Percentiles rank a stretch among this genome's conserved stretches.
These are phyloP conservation scores for Wasmannia auropunctata DNA, from an alignment of 1,140 invertebrate species.

Conservation along the genomic window DNA sequence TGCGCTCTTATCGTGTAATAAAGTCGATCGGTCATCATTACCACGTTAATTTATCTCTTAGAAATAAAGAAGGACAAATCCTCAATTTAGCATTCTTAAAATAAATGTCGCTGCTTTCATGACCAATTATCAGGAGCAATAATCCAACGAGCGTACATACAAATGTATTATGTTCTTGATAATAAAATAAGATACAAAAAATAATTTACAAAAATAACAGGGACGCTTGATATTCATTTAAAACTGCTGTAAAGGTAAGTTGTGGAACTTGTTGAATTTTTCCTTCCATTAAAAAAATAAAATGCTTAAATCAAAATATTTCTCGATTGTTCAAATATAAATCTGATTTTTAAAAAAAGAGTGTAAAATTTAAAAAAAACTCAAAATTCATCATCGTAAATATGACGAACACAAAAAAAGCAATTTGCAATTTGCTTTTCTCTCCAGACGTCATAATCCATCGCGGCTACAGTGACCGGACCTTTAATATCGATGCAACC, in stretches of 20 bases:
- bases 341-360: neutral
- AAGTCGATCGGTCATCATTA: neutral
- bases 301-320: neutral
- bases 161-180: neutral
- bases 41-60: neutral
- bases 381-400: neutral
- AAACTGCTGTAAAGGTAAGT: neutral
- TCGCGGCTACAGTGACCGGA: neutral
- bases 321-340: neutral
- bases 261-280: neutral
- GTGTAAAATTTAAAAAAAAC: neutral
- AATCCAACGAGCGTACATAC: neutral
- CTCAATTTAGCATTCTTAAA: neutral
- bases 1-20: conserved; percentile 8
- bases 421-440: neutral
- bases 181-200: neutral
- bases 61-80: neutral
- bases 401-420: neutral
- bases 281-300: neutral
- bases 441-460: neutral
- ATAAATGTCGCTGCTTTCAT: neutral
- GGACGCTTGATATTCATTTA: neutral
- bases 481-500: conserved; percentile 24
- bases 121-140: neutral
- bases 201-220: neutral